Conservation (phyloP, 92 coral and sea anemone genomes). For the Zoanthus sociatus region DNA sequence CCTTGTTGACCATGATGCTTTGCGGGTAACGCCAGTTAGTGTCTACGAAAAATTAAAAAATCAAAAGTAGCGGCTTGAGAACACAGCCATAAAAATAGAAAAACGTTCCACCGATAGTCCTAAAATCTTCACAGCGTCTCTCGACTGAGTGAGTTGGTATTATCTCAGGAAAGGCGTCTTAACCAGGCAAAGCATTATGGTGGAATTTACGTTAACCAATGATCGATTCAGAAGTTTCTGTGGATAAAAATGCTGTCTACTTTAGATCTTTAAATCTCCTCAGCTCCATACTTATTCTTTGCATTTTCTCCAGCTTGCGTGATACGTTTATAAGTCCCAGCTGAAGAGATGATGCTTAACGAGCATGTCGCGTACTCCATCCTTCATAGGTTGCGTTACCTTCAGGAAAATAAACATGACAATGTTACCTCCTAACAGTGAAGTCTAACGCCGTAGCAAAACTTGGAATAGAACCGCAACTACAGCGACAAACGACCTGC, state of each 20-base stretch:
- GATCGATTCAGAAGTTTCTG: neutral
- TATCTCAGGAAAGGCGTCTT: neutral
- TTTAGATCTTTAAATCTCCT: neutral
- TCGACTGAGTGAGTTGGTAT: neutral
- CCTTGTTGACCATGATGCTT: neutral
- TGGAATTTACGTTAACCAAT: neutral
- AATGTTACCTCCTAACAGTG: neutral
- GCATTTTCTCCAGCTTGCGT: neutral
- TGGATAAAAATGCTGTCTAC: neutral
- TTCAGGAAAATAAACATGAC: slow-evolving; percentile 27
- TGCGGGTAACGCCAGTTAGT: neutral
- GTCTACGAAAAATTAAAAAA: neutral
- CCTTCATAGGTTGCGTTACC: slow-evolving; percentile 99
- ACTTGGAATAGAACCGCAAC: neutral
- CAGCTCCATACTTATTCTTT: neutral
- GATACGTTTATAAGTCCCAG: slow-evolving; percentile 86
- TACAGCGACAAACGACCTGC: neutral
- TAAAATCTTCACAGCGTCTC: neutral
- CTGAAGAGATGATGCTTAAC: slow-evolving; percentile 98
- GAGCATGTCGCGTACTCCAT: slow-evolving; percentile 98
- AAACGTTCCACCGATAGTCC: neutral
- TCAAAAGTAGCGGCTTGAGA: neutral
- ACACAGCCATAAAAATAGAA: neutral
- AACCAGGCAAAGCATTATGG: neutral
- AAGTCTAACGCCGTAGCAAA: neutral